Percentiles rank a stretch among this genome's conserved stretches.
phyloP scores from a whole-genome alignment of 2,113 vertebrate species.

The Melospiza melodia region DNA sequence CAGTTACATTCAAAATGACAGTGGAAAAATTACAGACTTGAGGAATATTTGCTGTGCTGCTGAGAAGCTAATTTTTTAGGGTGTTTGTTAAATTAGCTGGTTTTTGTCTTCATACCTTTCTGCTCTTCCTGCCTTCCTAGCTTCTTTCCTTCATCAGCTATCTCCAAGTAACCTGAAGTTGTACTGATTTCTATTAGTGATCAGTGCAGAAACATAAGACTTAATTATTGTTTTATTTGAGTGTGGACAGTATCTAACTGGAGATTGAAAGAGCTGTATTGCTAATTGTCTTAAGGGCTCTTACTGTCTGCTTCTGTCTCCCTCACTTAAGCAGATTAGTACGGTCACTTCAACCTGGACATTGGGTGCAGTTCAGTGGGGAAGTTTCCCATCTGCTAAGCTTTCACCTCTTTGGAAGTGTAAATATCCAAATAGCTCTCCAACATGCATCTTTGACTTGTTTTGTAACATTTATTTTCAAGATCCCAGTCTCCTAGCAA shows the following conservation, averaged over 20 bases:
- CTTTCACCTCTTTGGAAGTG: neutral
- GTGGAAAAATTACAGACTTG: neutral
- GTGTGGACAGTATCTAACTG: neutral
- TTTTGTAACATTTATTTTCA: neutral
- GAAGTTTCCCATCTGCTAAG: neutral
- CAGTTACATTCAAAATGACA: neutral
- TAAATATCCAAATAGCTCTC: neutral
- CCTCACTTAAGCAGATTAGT: neutral
- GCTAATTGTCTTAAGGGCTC: neutral
- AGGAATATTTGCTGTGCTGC: neutral
- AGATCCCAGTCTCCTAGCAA: neutral
- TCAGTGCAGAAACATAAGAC: fast-evolving
- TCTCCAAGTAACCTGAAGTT: neutral
- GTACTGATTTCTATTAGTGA: neutral
- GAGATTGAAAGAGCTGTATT: neutral
- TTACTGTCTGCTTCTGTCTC: neutral
- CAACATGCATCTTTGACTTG: neutral
- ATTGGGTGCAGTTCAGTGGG: neutral
- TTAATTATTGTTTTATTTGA: neutral
- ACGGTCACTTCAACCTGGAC: neutral
- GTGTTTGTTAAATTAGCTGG: neutral
- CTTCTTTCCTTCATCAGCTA: neutral
- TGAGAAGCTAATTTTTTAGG: neutral
- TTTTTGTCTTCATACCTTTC: neutral
- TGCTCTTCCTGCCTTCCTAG: neutral